Evolutionary conservation across 2,113 vertebrate species (phyloP).

Genomic region (Pagrus major): DNA sequence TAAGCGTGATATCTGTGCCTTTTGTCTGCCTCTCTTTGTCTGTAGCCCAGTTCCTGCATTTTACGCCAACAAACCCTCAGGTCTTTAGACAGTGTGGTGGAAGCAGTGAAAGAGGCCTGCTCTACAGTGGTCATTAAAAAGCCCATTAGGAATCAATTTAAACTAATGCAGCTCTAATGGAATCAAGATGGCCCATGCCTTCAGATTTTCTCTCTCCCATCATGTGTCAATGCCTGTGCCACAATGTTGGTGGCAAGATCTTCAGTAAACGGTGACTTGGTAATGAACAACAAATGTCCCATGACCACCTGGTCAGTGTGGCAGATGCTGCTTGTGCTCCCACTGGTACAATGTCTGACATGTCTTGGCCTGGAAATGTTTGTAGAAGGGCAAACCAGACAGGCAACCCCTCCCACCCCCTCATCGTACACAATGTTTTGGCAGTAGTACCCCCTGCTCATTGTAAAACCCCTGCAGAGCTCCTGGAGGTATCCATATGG

Average conservation of each 20-base stretch:
- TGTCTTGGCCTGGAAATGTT: conserved; percentile 34
- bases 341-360: conserved; percentile 22
- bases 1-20: background rate
- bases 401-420: background rate
- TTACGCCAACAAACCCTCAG: conserved; percentile 19
- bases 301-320: conserved; percentile 38
- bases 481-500: conserved; percentile 65
- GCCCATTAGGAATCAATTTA: conserved; percentile 79
- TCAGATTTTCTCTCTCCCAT: conserved; percentile 29
- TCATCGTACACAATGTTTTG: conserved; percentile 37
- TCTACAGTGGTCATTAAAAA: conserved; percentile 70
- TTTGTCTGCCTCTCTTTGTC: background rate
- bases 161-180: conserved; percentile 75
- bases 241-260: conserved; percentile 26
- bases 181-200: conserved; percentile 64
- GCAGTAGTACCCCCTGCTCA: conserved; percentile 41
- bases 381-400: conserved; percentile 43
- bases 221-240: conserved; percentile 34
- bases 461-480: conserved; percentile 57
- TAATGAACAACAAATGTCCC: conserved; percentile 58
- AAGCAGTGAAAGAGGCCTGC: conserved; percentile 39
- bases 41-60: conserved; percentile 16
- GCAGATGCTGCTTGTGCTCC: conserved; percentile 29
- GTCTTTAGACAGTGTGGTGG: conserved; percentile 8
- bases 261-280: conserved; percentile 25